These are phyloP conservation scores for Taeniopygia guttata DNA, from an alignment of 2,797 vertebrate species.

Conservation along the genomic window DNA sequence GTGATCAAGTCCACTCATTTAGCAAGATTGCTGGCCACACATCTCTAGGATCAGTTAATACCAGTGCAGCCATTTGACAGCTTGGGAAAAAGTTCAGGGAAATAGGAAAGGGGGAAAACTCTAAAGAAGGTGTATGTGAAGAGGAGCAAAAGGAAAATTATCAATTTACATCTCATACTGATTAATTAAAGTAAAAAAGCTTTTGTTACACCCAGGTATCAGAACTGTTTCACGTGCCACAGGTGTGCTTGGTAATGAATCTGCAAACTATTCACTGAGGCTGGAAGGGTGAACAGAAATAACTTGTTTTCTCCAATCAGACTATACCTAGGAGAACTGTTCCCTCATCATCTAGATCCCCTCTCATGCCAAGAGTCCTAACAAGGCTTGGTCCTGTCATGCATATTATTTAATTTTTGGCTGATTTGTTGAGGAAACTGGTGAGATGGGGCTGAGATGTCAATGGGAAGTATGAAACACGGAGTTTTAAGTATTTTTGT, in stretches of 20 bases:
- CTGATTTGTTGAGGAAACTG: not conserved
- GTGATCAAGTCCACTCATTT: not conserved
- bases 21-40: not conserved
- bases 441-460: not conserved
- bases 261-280: constrained; percentile 4
- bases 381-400: not conserved
- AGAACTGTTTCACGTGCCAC: not conserved
- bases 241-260: not conserved
- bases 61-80: not conserved
- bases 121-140: not conserved
- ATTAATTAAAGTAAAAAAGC: not conserved
- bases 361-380: not conserved
- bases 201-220: not conserved
- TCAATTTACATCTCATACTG: not conserved
- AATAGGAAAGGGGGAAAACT: not conserved
- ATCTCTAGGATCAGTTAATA: not conserved
- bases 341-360: not conserved
- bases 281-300: not conserved
- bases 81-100: not conserved
- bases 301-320: not conserved
- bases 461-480: not conserved
- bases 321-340: not conserved
- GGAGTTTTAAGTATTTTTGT: not conserved
- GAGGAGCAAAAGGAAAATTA: not conserved
- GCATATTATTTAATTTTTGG: not conserved